Evolutionary conservation across 2,113 vertebrate species (phyloP), one percentile per base, ranked within the genome.

Genomic region (Regulus satrapa): DNA sequence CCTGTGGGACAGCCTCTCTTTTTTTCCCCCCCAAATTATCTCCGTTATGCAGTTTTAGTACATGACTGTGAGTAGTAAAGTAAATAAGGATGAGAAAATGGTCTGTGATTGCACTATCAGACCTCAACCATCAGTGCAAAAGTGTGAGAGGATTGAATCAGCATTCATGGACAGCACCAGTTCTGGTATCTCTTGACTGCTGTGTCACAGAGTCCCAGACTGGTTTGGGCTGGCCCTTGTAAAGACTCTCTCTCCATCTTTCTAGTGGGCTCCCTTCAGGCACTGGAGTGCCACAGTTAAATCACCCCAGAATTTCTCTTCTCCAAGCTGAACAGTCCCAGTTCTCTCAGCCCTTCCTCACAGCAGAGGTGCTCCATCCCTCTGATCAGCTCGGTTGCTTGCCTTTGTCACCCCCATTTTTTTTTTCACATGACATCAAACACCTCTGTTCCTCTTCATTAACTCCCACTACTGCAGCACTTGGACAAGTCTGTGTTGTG

Each of bases 11-110:
- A 68, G 1, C 59, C 9, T 56, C 23, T 68, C 3, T 16, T 7
- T 45, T 34, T 34, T 18, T 4, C 8, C 29, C 23, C 43, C 25
- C 20, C 12, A 12, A 12, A 46, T 58, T 6, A 9, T 28, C 31
- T 75, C 68, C 38, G 12, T 54, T 49, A 6, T 51, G 38, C 72
- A 68, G 5, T 63, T 85, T 16, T 24, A 72, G 67, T 43, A 14
- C 52, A n/a, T 0, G 1, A 12, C 49, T 61, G 56, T 74, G 52
- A 45, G 12, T 62, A 6, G 2, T 32, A 1, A 1, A 1, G 1
- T 19, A 36, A 68, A 24, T 56, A 1, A 6, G 31, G 49, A 7
- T 94, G 84, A 68, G 49, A 69, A 76, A 76, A 55, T 55, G n/a
- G 10, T 40, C 1, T 26, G 3, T 56, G 45, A 17, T 54, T 80